Conservation (phyloP, 2,113 vertebrate genomes). For the Paraplagusia blochii region DNA sequence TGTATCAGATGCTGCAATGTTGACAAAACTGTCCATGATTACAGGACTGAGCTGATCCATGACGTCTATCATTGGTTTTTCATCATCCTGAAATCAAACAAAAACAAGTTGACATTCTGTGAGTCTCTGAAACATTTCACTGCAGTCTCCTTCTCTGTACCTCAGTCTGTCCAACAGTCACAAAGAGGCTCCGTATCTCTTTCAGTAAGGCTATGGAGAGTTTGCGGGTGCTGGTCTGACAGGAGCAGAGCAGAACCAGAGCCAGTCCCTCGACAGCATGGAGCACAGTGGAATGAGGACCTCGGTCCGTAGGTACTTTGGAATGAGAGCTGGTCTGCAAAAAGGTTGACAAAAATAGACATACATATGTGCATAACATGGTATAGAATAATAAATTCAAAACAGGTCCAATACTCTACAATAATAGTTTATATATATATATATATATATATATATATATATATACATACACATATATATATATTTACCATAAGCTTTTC, state of each 20-base stretch:
- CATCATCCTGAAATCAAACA: conserved; percentile 85
- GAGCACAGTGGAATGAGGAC: conserved; percentile 84
- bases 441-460: too few relatives aligned
- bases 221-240: conserved; percentile 89
- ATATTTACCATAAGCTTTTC: too few relatives aligned
- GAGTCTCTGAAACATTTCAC: neutral
- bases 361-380: too few relatives aligned
- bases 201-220: conserved; percentile 88
- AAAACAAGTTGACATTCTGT: conserved; percentile 5
- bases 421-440: too few relatives aligned
- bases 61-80: conserved; percentile 95
- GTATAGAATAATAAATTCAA: too few relatives aligned
- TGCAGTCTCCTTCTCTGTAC: conserved; percentile 55
- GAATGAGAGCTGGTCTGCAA: conserved; percentile 78
- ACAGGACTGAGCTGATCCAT: conserved; percentile 95
- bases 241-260: conserved; percentile 91
- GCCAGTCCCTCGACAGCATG: conserved; percentile 92
- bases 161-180: conserved; percentile 88
- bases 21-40: conserved; percentile 92
- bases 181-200: conserved; percentile 89
- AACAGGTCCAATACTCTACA: too few relatives aligned
- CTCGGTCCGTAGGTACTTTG: conserved; percentile 76
- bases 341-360: conserved; percentile 60
- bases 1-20: conserved; percentile 89
- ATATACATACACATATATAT: too few relatives aligned